Evolutionary conservation across 2,888 invertebrate species (phyloP), one percentile per base, ranked within the genome.

Genomic region (Caenorhabditis panamensis): DNA sequence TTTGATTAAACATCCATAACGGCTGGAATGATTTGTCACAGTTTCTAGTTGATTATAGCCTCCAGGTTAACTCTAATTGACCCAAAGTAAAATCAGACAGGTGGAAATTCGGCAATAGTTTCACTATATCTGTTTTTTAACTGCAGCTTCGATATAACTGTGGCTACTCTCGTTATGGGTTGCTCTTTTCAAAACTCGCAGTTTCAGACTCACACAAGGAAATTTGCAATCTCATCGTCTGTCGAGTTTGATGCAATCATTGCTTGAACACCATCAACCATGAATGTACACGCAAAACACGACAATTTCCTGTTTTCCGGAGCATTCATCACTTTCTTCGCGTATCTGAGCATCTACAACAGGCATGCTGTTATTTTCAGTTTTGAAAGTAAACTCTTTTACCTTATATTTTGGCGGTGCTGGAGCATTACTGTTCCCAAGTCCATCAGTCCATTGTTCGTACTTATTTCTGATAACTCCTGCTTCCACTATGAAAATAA

Each of bases 221-320:
- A 86, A 0, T 72, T 67, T 13, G 84, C 85, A 54, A 87, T 81
- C 59, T 86, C 84, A 26, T 85, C 82, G 62, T 87, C 86, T 4
- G 85, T 85, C 1, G 68, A 75, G 37, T 85, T 84, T 49, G 84
- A 73, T 0, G 63, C 44, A 31, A 83, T 75, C 31, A 83, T 18
- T 11, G 69, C 71, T 58, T 84, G 82, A 18, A 87, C 72, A 11
- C 86, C 87, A 49, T 85, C 84, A 6, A 87, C 86, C 1, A 78
- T 62, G 18, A 86, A 66, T 20, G 84, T 84, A 49, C 87, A 87
- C 13, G 78, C 72, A 20, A 85, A 61, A 61, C 86, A 86, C n/a
- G 84, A 84, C 51, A 82, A 64, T 51, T 79, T 78, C 8, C 77
- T 56, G 18, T 82, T 79, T 22, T 84, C 86, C 0, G 83, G 82